Conservation (phyloP, 1,140 invertebrate species). For the Drosophila rufa region DNA sequence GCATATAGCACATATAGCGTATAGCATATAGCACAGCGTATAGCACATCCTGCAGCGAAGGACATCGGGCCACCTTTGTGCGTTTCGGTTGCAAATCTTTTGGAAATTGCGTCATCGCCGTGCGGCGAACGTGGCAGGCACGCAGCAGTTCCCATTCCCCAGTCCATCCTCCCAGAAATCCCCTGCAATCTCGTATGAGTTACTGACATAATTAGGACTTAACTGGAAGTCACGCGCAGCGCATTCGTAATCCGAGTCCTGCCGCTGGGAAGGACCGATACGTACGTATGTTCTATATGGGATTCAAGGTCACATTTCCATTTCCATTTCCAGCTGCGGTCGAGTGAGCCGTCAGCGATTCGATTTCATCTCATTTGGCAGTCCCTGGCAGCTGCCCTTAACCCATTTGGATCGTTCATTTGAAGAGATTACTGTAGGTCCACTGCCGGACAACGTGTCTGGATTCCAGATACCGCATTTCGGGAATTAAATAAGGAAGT, state of each 20-base stretch:
- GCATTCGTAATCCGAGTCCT: constrained; percentile 74
- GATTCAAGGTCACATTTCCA: constrained; percentile 68
- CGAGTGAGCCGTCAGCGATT: constrained; percentile 51
- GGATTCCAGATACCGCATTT: constrained; percentile 2
- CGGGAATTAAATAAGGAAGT: constrained; percentile 5
- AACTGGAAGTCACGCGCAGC: constrained; percentile 77
- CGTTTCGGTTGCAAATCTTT: constrained; percentile 71
- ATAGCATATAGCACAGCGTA: not conserved
- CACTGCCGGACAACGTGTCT: constrained; percentile 12
- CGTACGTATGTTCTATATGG: constrained; percentile 3
- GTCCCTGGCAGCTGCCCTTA: constrained; percentile 26
- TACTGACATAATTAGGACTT: constrained; percentile 82
- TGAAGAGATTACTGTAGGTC: constrained; percentile 32
- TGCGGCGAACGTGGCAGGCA: constrained; percentile 71
- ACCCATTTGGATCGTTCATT: constrained; percentile 27
- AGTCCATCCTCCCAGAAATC: constrained; percentile 26
- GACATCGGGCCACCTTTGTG: constrained; percentile 60
- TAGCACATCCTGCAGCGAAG: constrained; percentile 39
- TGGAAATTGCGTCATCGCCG: constrained; percentile 73
- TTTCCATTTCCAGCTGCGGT: constrained; percentile 35
- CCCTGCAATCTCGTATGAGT: constrained; percentile 74
- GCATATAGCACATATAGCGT: not conserved
- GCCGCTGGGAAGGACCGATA: constrained; percentile 6
- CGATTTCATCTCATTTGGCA: constrained; percentile 40
- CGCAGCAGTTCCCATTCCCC: constrained; percentile 48